Base-by-base conservation (phyloP, 2,888 invertebrate genomes). In the Teinopalpus imperialis region DNA sequence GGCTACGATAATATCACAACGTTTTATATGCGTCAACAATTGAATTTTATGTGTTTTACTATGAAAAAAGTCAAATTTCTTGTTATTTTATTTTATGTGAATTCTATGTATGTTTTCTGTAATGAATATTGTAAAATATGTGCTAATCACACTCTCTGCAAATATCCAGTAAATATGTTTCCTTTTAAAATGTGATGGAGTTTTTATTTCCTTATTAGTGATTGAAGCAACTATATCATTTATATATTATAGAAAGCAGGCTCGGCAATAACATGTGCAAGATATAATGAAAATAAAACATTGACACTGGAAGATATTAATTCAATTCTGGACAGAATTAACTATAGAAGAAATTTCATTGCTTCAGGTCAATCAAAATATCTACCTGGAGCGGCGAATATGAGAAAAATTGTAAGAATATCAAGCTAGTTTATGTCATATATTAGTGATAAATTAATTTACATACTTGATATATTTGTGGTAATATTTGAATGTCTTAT, bases 361-460 rank as follows among this genome's bases (percentile, higher is more conserved):
- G 83, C 87, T 7, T 52, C 60, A 51, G 83, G 85, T 1, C 50
- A 62, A 7, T 69, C 78, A 1, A 72, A 61, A 44, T 59, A 61
- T 14, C 57, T 83, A 8, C 81, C 85, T 0, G 63, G 66, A 30
- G 85, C 83, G 7, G 83, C 83, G 9, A 81, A 88, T 53, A 87
- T 88, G 85, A 78, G 67, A 39, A 80, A 77, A 74, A 61, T 86
- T 43, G 86, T 88, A 52, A 64, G 75, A 16, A 53, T 31, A 24
- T 18, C 42, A 44, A 12, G 10, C 29, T 44, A 21, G 0, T 29
- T 10, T 12, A 10, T 6, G 16, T 29, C n/a, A n/a, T n/a, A n/a
- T n/a, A n/a, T n/a, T n/a, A n/a, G n/a, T n/a, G n/a, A n/a, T n/a
- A n/a, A n/a, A n/a, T n/a, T n/a, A n/a, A n/a, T n/a, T n/a, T n/a